Percentiles rank a stretch among this genome's conserved stretches.
These are phyloP conservation scores for Pseudachorutes palmiensis DNA, from an alignment of 1,140 invertebrate genomes.

Conservation along the genomic window DNA sequence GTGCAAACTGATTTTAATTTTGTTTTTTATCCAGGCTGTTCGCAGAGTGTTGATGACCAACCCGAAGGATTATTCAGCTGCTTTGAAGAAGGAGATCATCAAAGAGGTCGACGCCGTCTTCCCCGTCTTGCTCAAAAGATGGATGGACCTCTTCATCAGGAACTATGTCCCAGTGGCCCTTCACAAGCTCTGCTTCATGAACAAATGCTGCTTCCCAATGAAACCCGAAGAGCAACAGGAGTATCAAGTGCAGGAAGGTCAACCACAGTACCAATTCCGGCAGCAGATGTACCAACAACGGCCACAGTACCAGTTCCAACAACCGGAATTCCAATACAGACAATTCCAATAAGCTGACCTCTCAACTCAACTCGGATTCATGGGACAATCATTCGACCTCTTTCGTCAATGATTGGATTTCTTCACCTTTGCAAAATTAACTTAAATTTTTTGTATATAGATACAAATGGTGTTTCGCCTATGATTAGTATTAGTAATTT, in stretches of 20 bases:
- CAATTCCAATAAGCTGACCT: neutral
- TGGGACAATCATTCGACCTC: neutral
- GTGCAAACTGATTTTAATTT: neutral
- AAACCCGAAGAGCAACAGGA: neutral
- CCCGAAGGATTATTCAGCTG: neutral
- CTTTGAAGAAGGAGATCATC: neutral
- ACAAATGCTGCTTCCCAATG: neutral
- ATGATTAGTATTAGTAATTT: too few relatives aligned
- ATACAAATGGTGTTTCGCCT: too few relatives aligned
- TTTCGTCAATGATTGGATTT: too few relatives aligned
- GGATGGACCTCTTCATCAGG: neutral
- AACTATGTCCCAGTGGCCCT: neutral
- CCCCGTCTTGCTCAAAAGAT: neutral
- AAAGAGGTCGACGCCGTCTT: neutral
- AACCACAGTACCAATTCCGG: neutral
- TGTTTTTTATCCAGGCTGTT: neutral
- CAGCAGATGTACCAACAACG: neutral
- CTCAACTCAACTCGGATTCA: neutral
- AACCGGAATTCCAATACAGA: neutral
- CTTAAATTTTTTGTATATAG: too few relatives aligned
- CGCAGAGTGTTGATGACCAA: neutral
- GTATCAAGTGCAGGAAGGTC: neutral
- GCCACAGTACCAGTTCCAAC: neutral
- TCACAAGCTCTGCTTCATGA: neutral
- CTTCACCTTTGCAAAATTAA: too few relatives aligned